phyloP scores from a whole-genome alignment of 2,113 vertebrate species.

The Peromyscus polionotus region DNA sequence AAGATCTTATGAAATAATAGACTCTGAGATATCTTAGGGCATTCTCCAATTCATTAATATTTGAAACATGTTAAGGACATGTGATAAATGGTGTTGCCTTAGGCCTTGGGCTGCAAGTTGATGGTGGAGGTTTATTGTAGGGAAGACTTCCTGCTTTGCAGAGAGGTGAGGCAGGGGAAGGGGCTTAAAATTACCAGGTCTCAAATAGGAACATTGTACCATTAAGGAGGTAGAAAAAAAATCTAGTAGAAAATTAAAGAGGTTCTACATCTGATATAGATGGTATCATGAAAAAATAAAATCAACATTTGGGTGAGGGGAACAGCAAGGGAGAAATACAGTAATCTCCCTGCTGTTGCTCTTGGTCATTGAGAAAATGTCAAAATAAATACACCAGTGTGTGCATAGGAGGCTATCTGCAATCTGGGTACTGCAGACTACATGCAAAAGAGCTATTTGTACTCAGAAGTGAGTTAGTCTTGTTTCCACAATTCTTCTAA shows the following conservation, averaged over 20 bases:
- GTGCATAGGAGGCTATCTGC: background rate
- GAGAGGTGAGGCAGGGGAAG: constrained; percentile 7
- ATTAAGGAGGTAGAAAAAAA: background rate
- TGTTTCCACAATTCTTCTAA: constrained; percentile 18
- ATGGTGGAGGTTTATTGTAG: background rate
- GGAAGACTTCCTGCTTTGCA: background rate
- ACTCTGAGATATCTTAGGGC: constrained; percentile 45
- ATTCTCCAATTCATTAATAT: constrained; percentile 70
- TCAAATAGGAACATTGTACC: background rate
- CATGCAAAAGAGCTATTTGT: background rate
- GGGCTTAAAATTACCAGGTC: background rate
- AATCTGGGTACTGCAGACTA: constrained; percentile 15
- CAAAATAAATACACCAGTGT: constrained; percentile 41
- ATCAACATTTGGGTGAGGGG: background rate
- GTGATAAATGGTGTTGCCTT: constrained; percentile 11
- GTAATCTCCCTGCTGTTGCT: constrained; percentile 34
- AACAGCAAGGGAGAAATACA: background rate
- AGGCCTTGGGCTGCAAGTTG: constrained; percentile 36
- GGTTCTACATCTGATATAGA: background rate
- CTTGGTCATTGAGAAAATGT: constrained; percentile 45
- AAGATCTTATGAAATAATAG: constrained; percentile 56
- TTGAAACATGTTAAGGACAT: constrained; percentile 63
- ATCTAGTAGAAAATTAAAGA: background rate
- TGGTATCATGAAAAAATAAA: constrained; percentile 54
- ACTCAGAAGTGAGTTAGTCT: background rate